Evolutionary conservation across 2,888 invertebrate genomes (phyloP).

Genomic region (Andrena bicolor): DNA sequence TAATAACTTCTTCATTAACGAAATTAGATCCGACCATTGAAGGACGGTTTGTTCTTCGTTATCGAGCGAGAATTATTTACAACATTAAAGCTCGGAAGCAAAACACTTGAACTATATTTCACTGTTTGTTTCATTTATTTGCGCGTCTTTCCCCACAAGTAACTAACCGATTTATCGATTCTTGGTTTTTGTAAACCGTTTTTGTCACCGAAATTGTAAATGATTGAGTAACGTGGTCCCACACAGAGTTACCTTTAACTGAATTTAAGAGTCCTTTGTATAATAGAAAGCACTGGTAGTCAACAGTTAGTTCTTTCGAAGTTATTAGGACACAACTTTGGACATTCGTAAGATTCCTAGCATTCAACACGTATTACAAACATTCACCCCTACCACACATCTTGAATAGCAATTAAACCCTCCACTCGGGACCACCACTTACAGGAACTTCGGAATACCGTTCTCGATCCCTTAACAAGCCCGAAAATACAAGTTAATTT

Average conservation of each 20-base stretch:
- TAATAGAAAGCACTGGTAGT: too few species aligned
- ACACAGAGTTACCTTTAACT: not conserved
- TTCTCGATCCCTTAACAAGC: not conserved
- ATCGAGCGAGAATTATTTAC: too few species aligned
- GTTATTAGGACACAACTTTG: too few species aligned
- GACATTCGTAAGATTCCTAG: too few species aligned
- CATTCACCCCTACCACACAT: too few species aligned
- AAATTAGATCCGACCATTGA: conserved; percentile 12
- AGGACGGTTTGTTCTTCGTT: not conserved
- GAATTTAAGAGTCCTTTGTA: too few species aligned
- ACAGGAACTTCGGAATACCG: not conserved
- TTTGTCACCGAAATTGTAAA: not conserved
- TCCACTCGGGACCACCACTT: too few species aligned
- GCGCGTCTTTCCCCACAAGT: not conserved
- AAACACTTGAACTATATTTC: too few species aligned
- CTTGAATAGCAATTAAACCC: not conserved
- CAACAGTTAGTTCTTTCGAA: too few species aligned
- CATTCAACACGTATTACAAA: too few species aligned
- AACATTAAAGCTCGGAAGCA: not conserved
- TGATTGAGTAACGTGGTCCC: not conserved
- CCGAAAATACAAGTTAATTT: not conserved
- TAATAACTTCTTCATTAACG: conserved; percentile 17
- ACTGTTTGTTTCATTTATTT: not conserved
- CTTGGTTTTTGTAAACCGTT: not conserved
- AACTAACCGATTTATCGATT: not conserved